Base-by-base conservation (phyloP, 2,113 vertebrate genomes). In the Dicentrarchus labrax region DNA sequence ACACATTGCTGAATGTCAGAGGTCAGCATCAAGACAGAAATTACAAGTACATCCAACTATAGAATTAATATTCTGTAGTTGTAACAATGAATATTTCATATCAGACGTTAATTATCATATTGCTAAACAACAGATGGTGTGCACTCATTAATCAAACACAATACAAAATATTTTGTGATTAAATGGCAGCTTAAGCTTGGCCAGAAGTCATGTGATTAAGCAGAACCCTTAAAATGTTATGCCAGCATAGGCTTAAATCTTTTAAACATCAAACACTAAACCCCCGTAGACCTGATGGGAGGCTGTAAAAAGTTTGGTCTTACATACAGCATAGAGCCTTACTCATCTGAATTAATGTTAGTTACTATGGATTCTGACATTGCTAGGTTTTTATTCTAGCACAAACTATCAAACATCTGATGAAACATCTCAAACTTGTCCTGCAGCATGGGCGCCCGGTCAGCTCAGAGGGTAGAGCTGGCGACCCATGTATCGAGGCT, bases 111-210 rank as follows among this genome's bases (percentile, higher is more conserved):
- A 81, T 78, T 76, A 22, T 67, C 53, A 59, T 68, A 22, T 74
- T 62, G 75, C 78, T 80, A 70, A 79, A 73, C 62, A 74, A 70
- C 85, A 81, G 86, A 86, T 86, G 80, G 66, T 57, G 59, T 24
- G 56, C 60, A 69, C 30, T 39, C 64, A 51, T 72, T 72, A 75
- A 81, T 74, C 24, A 69, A 72, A 39, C 36, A 74, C 54, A 60
- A 69, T 41, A 66, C 45, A 36, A 65, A 56, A 60, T 76, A 80
- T 76, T 71, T 82, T 60, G 38, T 21, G 70, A 69, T 73, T 54
- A 78, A 66, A 82, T 43, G 30, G 56, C 47, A 51, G 69, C 38
- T 73, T 78, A 83, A 68, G 57, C 73, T 53, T 71, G 57, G 17
- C n/a, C 67, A 71, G 43, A 80, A 53, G 50, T 76, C 50, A 64